Percentiles rank a stretch among this genome's conserved stretches.
These are phyloP conservation scores for Apostichopus californicus DNA, from an alignment of 35 echinoderm and acorn worm genomes.

Conservation along the genomic window DNA sequence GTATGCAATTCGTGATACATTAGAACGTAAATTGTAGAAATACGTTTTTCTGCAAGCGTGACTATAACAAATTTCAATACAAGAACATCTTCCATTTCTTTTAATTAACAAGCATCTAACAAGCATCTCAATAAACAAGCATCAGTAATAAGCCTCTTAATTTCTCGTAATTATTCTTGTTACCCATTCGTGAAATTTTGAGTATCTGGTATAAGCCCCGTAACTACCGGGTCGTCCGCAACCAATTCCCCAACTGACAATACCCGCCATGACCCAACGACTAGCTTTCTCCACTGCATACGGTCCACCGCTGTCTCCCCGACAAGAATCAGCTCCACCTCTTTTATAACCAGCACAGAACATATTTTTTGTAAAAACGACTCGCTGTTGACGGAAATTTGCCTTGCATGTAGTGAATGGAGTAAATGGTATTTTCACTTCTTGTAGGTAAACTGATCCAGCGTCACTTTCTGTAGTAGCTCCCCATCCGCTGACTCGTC, in stretches of 20 bases:
- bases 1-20: too few species aligned
- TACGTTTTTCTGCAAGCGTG: too few species aligned
- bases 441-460: conserved; percentile 68
- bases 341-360: conserved; percentile 67
- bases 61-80: too few species aligned
- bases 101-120: too few species aligned
- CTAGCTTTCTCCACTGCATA: neutral
- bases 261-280: conserved; percentile 55
- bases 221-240: conserved; percentile 68
- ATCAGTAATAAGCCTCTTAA: too few species aligned
- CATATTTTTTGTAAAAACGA: conserved; percentile 77
- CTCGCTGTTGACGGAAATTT: neutral
- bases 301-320: conserved; percentile 62
- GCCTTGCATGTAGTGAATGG: conserved; percentile 45
- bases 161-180: too few species aligned
- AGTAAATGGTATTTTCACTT: conserved; percentile 64
- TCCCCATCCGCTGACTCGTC: neutral
- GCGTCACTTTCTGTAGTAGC: conserved; percentile 48
- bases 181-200: conserved; percentile 61
- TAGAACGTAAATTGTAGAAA: too few species aligned
- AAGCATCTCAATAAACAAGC: too few species aligned
- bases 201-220: conserved; percentile 82
- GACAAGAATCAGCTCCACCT: conserved; percentile 51
- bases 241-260: conserved; percentile 91
- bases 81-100: too few species aligned